These are phyloP conservation scores for Campoplex nolae DNA, from an alignment of 2,888 invertebrate species.

Conservation along the genomic window DNA sequence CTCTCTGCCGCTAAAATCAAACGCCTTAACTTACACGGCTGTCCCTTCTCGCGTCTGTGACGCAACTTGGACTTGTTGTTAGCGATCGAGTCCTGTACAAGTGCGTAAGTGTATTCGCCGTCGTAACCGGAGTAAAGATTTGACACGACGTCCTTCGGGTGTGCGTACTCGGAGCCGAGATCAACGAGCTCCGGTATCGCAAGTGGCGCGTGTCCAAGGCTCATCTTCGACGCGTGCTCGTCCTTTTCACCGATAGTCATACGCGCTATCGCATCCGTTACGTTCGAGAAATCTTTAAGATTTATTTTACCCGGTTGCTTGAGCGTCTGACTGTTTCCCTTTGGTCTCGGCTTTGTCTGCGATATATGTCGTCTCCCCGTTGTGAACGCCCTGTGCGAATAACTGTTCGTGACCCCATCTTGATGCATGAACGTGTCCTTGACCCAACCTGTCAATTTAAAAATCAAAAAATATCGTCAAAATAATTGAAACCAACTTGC, in stretches of 20 bases:
- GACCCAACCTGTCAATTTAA: slow-evolving; percentile 84
- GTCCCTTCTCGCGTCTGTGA: slow-evolving; percentile 88
- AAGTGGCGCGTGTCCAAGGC: slow-evolving; percentile 89
- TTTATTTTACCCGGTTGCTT: slow-evolving; percentile 96
- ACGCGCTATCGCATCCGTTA: slow-evolving; percentile 93
- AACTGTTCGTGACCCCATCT: slow-evolving; percentile 87
- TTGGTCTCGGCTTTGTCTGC: slow-evolving; percentile 88
- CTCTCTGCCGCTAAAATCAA: slow-evolving; percentile 55
- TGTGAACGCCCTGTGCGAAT: slow-evolving; percentile 89
- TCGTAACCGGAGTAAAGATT: slow-evolving; percentile 86
- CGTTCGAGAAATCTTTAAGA: slow-evolving; percentile 94
- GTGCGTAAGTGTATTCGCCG: slow-evolving; percentile 89
- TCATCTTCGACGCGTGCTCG: slow-evolving; percentile 81
- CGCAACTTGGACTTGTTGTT: slow-evolving; percentile 87
- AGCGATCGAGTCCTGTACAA: slow-evolving; percentile 88
- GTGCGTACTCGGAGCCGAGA: slow-evolving; percentile 91
- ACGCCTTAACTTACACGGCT: slow-evolving; percentile 86
- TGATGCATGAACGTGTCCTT: slow-evolving; percentile 85
- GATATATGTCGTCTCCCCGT: slow-evolving; percentile 88
- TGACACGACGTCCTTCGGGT: slow-evolving; percentile 88
- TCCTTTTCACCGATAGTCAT: slow-evolving; percentile 86
- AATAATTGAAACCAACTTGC: neutral
- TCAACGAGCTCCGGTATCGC: slow-evolving; percentile 92
- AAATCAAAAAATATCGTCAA: neutral
- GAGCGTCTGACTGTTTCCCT: slow-evolving; percentile 89